Percentiles rank a stretch among this genome's conserved stretches.
Conservation (phyloP, 2,113 vertebrate genomes). For the Prunella fulvescens region DNA sequence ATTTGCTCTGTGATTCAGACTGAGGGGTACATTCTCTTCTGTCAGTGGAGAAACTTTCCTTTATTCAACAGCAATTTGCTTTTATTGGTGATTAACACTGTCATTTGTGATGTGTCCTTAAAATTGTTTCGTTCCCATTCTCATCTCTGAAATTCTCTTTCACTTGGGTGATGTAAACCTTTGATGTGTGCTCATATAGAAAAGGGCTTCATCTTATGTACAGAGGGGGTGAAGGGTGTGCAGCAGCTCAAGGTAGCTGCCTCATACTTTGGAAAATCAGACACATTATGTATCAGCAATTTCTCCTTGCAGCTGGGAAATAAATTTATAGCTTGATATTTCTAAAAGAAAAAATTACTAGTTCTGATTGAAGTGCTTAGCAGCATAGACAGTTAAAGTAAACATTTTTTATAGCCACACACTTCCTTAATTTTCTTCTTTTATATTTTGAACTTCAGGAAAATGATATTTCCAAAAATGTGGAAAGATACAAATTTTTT, state of each 20-base stretch:
- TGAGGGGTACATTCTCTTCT: neutral
- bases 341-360: constrained; percentile 19
- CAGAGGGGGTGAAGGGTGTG: neutral
- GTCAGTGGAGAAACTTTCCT: neutral
- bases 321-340: constrained; percentile 32
- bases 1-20: neutral
- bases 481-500: neutral
- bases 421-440: constrained; percentile 13
- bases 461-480: neutral
- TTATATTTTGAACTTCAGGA: neutral
- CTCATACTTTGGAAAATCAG: neutral
- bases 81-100: neutral
- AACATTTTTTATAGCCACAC: neutral
- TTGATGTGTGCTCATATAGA: neutral
- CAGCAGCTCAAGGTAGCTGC: neutral
- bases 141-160: neutral
- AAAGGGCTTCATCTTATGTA: neutral
- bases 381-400: neutral
- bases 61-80: neutral
- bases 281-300: neutral
- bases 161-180: neutral
- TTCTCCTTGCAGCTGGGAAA: constrained; percentile 25
- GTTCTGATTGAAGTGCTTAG: constrained; percentile 8
- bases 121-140: neutral
- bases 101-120: neutral